Conservation (phyloP, 2,888 invertebrate species). For the Nebria brevicollis region DNA sequence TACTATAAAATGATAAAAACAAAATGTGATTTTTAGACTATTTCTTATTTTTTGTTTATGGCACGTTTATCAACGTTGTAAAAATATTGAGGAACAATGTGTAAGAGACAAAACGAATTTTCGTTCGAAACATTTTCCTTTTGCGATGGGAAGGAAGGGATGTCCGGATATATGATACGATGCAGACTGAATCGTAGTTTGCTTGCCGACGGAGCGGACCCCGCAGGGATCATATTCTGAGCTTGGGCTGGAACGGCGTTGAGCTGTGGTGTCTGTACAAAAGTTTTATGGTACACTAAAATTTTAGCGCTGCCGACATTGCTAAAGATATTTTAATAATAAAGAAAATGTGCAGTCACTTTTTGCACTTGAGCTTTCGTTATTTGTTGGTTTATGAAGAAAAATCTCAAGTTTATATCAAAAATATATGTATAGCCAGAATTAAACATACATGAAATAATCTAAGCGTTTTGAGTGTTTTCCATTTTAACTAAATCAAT, state of each 20-base stretch:
- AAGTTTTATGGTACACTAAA: not conserved
- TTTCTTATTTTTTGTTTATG: too few relatives aligned
- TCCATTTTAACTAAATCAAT: too few relatives aligned
- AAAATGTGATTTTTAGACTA: too few relatives aligned
- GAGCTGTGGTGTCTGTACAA: not conserved
- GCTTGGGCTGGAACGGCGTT: not conserved
- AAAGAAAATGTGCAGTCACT: not conserved
- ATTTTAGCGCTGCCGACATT: not conserved
- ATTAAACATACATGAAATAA: too few relatives aligned
- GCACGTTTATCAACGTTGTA: too few relatives aligned
- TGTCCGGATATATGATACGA: not conserved
- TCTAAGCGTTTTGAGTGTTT: too few relatives aligned
- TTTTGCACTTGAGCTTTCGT: not conserved
- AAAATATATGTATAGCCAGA: not conserved
- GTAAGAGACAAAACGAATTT: not conserved
- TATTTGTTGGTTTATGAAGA: not conserved
- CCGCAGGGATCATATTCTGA: not conserved
- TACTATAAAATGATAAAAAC: too few relatives aligned
- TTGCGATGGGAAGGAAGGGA: not conserved
- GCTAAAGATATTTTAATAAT: not conserved
- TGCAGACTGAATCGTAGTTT: not conserved
- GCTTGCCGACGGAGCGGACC: not conserved
- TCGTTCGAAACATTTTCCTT: not conserved
- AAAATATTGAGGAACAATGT: not conserved
- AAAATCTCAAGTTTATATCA: not conserved